Evolutionary conservation across 2,797 vertebrate genomes (phyloP).

Genomic region (Gorsachius magnificus): DNA sequence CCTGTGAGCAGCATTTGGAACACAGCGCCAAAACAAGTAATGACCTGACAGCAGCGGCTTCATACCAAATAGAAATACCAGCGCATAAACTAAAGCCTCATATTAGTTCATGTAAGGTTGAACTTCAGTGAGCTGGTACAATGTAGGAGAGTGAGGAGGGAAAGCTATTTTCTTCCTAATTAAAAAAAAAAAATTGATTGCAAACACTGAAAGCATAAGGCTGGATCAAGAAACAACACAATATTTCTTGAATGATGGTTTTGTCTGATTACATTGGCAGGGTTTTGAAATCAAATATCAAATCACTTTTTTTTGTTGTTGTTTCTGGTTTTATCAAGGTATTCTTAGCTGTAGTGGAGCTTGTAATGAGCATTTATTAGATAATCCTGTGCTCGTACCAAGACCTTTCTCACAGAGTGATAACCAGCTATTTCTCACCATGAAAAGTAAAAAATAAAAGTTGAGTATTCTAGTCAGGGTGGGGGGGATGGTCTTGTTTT

Average conservation of each 20-base stretch:
- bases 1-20: not conserved
- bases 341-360: not conserved
- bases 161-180: not conserved
- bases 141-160: not conserved
- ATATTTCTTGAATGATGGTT: not conserved
- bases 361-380: not conserved
- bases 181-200: not conserved
- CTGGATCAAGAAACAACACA: not conserved
- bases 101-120: not conserved
- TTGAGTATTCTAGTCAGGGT: not conserved
- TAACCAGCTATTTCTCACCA: not conserved
- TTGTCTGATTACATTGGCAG: not conserved
- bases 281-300: not conserved
- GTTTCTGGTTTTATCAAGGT: not conserved
- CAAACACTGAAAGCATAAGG: not conserved
- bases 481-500: fast-evolving
- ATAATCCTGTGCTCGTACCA: not conserved
- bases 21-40: not conserved
- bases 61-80: not conserved
- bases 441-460: not conserved
- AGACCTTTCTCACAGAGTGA: not conserved
- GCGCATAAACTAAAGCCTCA: not conserved
- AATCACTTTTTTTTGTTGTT: not conserved
- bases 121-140: not conserved
- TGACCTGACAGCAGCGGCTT: not conserved